Percentiles rank a stretch among this genome's conserved stretches.
Conservation (phyloP, 2,797 vertebrate genomes). For the Odontamblyopus rebecca region DNA sequence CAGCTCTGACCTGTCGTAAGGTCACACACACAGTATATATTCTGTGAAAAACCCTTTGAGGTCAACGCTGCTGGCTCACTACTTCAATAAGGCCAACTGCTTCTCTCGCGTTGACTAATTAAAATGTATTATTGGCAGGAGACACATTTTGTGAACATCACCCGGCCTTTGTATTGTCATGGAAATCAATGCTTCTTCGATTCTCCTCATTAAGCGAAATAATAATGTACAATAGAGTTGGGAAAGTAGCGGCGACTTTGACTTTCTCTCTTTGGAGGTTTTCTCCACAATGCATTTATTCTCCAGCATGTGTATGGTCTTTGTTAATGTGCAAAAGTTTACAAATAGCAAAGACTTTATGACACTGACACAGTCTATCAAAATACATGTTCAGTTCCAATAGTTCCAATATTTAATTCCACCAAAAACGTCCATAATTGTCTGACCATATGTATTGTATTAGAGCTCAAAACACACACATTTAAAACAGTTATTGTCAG, state of each 20-base stretch:
- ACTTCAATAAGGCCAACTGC: slow-evolving; percentile 23
- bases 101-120: slow-evolving; percentile 50
- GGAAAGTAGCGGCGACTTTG: slow-evolving; percentile 33
- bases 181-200: slow-evolving; percentile 59
- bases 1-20: not conserved
- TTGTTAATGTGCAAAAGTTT: not conserved
- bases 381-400: not conserved
- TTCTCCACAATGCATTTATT: slow-evolving; percentile 9
- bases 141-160: slow-evolving; percentile 63
- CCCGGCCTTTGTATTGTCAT: slow-evolving; percentile 54
- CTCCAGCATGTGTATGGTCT: slow-evolving; percentile 1
- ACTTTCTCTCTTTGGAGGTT: slow-evolving; percentile 12
- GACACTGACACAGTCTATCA: not conserved
- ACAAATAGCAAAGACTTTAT: not conserved
- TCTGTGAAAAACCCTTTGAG: slow-evolving; percentile 14
- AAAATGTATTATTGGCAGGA: slow-evolving; percentile 66
- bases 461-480: too few species aligned
- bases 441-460: too few species aligned
- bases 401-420: too few species aligned
- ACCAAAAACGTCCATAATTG: too few species aligned
- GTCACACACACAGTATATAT: slow-evolving; percentile 1
- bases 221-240: slow-evolving; percentile 34
- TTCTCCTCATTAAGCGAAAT: slow-evolving; percentile 53
- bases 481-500: too few species aligned
- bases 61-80: slow-evolving; percentile 49